Base-by-base conservation (phyloP, 1,140 invertebrate genomes). In the Heliconius hewitsoni region DNA sequence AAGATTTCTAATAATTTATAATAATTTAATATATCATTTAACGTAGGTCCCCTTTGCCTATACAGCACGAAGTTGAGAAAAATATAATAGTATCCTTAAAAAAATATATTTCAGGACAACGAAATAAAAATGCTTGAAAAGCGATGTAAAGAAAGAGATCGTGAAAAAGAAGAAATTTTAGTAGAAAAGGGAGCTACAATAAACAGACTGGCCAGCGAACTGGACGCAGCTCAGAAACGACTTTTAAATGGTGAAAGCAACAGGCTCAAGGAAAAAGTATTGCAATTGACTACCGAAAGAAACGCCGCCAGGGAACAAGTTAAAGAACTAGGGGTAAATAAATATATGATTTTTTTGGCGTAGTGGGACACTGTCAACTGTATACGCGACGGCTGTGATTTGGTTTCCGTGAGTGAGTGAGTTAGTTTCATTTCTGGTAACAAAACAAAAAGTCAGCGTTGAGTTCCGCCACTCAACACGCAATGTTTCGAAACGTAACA, bases 111-210 rank as follows among this genome's bases (percentile, higher is more conserved):
- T 55, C 77, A 95, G 89, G 94, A 95, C 72, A 95, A 93, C 74
- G 95, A 96, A 84, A 87, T 95, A 60, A 95, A 95, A 78, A 84
- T 85, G 42, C 85, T 95, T 76, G 94, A 95, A 71, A 91, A 91
- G 39, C 92, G 95, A 16, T 96, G 95, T 82, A 89, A 93, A 79
- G 93, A 95, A 4, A 81, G 95, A n/a, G 95, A 95, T 52, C 87
- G 90, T 37, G 93, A 94, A 42, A 95, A 95, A 74, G 95, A 96
- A 81, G 89, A 93, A 8, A 90, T 96, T 81, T 74, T 96, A 11
- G 85, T 95, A 74, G 95, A 96, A 42, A 96, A 96, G 77, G 94
- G 95, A 0, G 89, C 89, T 1, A 95, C 93, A 34, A 95, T 96
- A 30, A 95, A 96, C 83, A 88, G 95, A 57, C 78, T 96, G 0